These are phyloP conservation scores for Notarius lentiginosus DNA, from an alignment of 2,113 vertebrate species.

Conservation along the genomic window DNA sequence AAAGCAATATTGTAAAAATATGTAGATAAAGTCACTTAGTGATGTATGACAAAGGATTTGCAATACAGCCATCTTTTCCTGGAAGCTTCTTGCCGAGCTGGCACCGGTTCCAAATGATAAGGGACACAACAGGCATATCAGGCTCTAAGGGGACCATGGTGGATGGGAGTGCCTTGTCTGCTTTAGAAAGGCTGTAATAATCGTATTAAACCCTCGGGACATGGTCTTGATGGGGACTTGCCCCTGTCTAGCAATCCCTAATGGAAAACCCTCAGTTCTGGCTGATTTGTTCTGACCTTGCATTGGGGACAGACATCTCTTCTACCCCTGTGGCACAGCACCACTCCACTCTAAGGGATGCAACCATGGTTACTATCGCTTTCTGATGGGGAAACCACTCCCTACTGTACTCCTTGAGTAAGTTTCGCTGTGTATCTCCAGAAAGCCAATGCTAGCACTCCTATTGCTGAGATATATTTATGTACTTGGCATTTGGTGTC, in stretches of 20 bases:
- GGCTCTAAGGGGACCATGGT: background rate
- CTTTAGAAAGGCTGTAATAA: background rate
- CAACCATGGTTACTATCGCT: background rate
- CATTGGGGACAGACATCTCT: background rate
- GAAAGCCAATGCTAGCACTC: background rate
- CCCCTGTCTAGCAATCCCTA: background rate
- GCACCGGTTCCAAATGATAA: background rate
- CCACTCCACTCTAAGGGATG: background rate
- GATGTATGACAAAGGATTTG: background rate
- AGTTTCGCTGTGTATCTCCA: background rate
- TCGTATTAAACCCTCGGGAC: background rate
- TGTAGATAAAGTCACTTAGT: background rate
- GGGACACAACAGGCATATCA: background rate
- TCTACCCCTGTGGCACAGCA: background rate
- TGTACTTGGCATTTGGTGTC: background rate
- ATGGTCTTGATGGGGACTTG: background rate
- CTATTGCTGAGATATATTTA: background rate
- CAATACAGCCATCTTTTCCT: background rate
- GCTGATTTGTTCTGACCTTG: background rate
- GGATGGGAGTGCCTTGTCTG: background rate
- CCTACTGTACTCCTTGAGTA: background rate
- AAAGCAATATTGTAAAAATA: background rate
- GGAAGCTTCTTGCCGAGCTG: background rate
- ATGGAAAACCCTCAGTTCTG: background rate
- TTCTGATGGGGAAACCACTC: background rate